phyloP scores from a whole-genome alignment of 1,140 invertebrate genomes.

The Heliconius melpomene region DNA sequence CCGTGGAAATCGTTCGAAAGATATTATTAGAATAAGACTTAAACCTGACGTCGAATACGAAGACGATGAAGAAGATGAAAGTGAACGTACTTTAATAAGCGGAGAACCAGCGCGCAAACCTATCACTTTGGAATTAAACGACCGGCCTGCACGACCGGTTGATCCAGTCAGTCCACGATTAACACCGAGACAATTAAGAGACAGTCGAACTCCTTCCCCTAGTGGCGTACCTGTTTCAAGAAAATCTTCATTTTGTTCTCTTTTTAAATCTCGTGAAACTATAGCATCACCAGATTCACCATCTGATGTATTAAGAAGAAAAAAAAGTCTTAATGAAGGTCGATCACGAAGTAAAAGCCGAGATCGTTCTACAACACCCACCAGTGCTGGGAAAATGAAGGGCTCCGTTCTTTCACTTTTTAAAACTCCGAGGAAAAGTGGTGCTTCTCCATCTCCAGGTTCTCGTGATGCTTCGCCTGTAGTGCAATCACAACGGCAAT shows the following conservation, averaged over 20 bases:
- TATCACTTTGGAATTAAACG: slow-evolving; percentile 73
- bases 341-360: slow-evolving; percentile 84
- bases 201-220: slow-evolving; percentile 77
- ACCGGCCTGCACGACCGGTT: slow-evolving; percentile 37
- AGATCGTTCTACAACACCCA: slow-evolving; percentile 64
- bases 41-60: slow-evolving; percentile 85
- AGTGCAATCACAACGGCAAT: slow-evolving; percentile 51
- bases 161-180: slow-evolving; percentile 40
- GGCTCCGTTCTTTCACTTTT: slow-evolving; percentile 85
- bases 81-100: slow-evolving; percentile 49
- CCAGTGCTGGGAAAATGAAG: slow-evolving; percentile 80
- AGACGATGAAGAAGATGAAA: slow-evolving; percentile 70
- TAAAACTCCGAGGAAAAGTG: slow-evolving; percentile 77
- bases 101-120: slow-evolving; percentile 69
- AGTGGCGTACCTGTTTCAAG: slow-evolving; percentile 83
- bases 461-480: slow-evolving; percentile 61
- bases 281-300: slow-evolving; percentile 86
- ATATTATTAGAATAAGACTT: slow-evolving; percentile 84
- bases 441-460: slow-evolving; percentile 58
- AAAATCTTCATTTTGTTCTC: slow-evolving; percentile 89
- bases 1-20: slow-evolving; percentile 58
- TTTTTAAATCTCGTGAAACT: slow-evolving; percentile 85
- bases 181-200: slow-evolving; percentile 41
- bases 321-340: slow-evolving; percentile 73
- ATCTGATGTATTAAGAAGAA: slow-evolving; percentile 67